Evolutionary conservation across 2,888 invertebrate species (phyloP), one percentile per base, ranked within the genome.

Genomic region (Cataglyphis rosenhaueri): DNA sequence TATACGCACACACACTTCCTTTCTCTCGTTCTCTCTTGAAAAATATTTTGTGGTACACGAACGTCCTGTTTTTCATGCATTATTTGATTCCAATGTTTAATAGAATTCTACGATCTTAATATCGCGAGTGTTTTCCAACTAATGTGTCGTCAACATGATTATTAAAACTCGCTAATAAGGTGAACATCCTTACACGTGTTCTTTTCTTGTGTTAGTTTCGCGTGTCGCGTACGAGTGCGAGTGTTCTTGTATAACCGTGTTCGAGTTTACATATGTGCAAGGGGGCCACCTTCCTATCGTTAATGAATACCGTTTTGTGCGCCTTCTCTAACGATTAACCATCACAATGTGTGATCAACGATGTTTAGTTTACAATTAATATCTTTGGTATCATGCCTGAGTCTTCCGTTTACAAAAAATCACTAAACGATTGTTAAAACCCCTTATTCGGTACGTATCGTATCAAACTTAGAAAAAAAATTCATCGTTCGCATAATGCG

Each of bases 361-460:
- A 87, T 71, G 90, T 86, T 88, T 92, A 92, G 84, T 92, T 91
- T 90, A 92, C 85, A 88, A 89, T 88, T 91, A 93, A 92, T 92
- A 93, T 94, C 94, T 94, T 94, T 94, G 94, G 94, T 94, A 93
- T 94, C 89, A 87, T 93, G 93, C 93, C 94, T 94, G 93, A 94
- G 94, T 92, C 92, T 91, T 92, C 91, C 87, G 59, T 91, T 87
- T 86, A 85, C 76, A 84, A 88, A 89, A 70, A 88, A 86, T 84
- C 83, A 85, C 83, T 88, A 86, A 88, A 84, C 44, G 85, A 76
- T 88, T 64, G 71, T 81, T 84, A 71, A 79, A 87, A 88, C 52
- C 18, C 52, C 87, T 87, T 82, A 81, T 71, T 66, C 68, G 86
- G 71, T 84, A 81, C 68, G 18, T 52, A 48, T 86, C 81, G 86